These are phyloP conservation scores for Pasiphila rectangulata DNA, from an alignment of 2,888 invertebrate genomes.

Conservation along the genomic window DNA sequence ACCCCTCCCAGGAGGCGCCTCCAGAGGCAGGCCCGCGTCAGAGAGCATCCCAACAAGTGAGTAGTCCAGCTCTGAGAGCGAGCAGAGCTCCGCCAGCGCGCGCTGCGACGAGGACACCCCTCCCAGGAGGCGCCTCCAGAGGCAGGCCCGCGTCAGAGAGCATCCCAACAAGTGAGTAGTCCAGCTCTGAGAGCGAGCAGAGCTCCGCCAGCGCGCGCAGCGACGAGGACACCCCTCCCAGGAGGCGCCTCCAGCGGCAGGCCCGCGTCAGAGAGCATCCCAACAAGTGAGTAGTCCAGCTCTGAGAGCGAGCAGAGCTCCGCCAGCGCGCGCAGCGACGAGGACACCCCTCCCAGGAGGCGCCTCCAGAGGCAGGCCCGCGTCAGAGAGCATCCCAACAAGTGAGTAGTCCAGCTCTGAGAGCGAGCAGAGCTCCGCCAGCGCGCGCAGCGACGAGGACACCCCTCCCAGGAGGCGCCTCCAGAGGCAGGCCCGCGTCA, in stretches of 20 bases:
- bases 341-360: too few relatives aligned
- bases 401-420: too few relatives aligned
- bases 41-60: constrained; percentile 38
- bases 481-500: too few relatives aligned
- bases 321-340: too few relatives aligned
- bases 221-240: constrained; percentile 58
- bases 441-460: too few relatives aligned
- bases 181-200: constrained; percentile 54
- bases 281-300: constrained; percentile 35
- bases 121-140: constrained; percentile 32
- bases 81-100: constrained; percentile 61
- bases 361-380: too few relatives aligned
- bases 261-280: constrained; percentile 17
- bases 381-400: too few relatives aligned
- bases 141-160: not conserved
- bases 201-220: constrained; percentile 61
- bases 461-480: too few relatives aligned
- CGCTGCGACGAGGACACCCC: constrained; percentile 63
- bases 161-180: constrained; percentile 39
- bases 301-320: too few relatives aligned
- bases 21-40: not conserved
- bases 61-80: constrained; percentile 45
- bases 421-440: too few relatives aligned
- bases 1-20: constrained; percentile 39
- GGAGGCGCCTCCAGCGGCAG: constrained; percentile 20